phyloP scores from a whole-genome alignment of 2,888 invertebrate species.

The Drosophila lutescens region DNA sequence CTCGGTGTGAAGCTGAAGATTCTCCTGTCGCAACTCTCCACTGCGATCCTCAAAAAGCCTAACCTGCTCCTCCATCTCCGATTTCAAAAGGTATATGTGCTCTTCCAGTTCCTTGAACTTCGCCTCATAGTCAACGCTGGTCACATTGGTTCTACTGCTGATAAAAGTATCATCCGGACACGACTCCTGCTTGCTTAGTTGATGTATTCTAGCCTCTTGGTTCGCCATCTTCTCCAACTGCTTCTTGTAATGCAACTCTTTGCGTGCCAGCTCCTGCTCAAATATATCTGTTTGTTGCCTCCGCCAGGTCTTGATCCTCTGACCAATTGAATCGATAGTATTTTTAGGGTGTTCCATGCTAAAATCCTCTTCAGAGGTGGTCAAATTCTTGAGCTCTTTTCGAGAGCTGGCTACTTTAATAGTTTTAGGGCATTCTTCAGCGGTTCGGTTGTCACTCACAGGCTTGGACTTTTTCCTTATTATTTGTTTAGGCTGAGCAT shows the following conservation, averaged over 20 bases:
- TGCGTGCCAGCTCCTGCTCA: conserved; percentile 86
- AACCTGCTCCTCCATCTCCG: conserved; percentile 57
- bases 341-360: neutral
- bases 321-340: conserved; percentile 5
- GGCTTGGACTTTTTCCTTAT: neutral
- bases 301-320: conserved; percentile 90
- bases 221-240: conserved; percentile 14
- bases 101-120: conserved; percentile 66
- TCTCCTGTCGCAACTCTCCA: conserved; percentile 84
- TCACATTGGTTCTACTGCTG: neutral
- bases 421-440: neutral
- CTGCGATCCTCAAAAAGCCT: conserved; percentile 73
- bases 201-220: neutral
- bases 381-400: neutral
- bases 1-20: conserved; percentile 84
- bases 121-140: conserved; percentile 40
- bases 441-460: neutral
- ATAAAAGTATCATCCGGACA: conserved; percentile 19
- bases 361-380: neutral
- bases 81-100: conserved; percentile 56
- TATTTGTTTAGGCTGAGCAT: neutral
- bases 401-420: neutral
- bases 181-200: neutral
- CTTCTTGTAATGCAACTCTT: conserved; percentile 81
- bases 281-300: conserved; percentile 88